A percentile compares a stretch with the other conserved stretches of the same genome.
Evolutionary conservation across 2,797 vertebrate species (phyloP).

Genomic region (Hemitrygon akajei): DNA sequence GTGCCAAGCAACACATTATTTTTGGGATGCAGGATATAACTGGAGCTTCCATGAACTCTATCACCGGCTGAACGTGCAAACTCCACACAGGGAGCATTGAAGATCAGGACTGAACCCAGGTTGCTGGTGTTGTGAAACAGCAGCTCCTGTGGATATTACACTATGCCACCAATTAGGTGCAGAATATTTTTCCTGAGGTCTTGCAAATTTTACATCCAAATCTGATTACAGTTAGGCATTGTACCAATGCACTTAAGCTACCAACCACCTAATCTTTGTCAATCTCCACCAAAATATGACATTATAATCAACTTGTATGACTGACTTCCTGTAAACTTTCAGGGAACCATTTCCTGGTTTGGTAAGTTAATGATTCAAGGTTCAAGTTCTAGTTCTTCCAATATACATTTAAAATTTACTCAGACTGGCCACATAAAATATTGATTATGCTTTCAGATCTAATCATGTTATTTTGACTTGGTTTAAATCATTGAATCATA

Average conservation of each 20-base stretch:
- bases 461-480: background rate
- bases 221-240: background rate
- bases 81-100: too few relatives aligned
- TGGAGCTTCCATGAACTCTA: too few relatives aligned
- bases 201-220: background rate
- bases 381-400: background rate
- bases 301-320: background rate
- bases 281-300: background rate
- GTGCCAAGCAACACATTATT: too few relatives aligned
- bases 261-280: background rate
- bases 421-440: background rate
- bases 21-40: too few relatives aligned
- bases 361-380: background rate
- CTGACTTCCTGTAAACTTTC: background rate
- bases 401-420: background rate
- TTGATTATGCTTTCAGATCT: background rate
- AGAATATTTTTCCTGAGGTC: background rate
- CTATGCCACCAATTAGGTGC: background rate
- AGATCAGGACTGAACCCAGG: too few relatives aligned
- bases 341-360: background rate
- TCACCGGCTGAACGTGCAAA: too few relatives aligned
- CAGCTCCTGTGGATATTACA: too few relatives aligned
- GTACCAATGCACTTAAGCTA: background rate
- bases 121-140: too few relatives aligned
- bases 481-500: too few relatives aligned